A percentile compares a stretch with the other conserved stretches of the same genome.
phyloP scores from a whole-genome alignment of 2,113 vertebrate species.

The Saccopteryx leptura region DNA sequence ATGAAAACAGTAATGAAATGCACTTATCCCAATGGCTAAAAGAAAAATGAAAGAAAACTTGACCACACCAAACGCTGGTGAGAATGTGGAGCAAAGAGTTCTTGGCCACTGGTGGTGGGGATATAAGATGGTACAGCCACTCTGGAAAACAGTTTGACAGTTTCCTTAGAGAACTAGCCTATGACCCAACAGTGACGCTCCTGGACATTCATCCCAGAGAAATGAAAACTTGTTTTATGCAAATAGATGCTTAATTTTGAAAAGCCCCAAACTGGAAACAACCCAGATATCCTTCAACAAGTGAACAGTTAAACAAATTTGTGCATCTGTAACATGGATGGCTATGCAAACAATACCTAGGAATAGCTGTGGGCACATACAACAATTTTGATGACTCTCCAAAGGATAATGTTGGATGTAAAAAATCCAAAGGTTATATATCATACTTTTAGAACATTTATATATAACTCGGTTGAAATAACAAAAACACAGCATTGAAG shows the following conservation, averaged over 20 bases:
- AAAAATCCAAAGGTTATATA: background rate
- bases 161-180: background rate
- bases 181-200: background rate
- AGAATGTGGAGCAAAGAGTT: background rate
- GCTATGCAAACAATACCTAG: background rate
- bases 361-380: background rate
- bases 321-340: background rate
- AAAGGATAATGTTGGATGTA: background rate
- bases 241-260: background rate
- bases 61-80: background rate
- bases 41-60: background rate
- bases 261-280: background rate
- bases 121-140: background rate
- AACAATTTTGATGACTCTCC: background rate
- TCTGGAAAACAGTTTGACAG: background rate
- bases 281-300: background rate
- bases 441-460: background rate
- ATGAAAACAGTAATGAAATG: background rate
- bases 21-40: background rate
- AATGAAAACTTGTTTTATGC: background rate
- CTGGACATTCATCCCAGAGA: background rate
- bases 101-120: background rate
- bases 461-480: background rate
- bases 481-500: background rate
- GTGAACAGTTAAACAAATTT: background rate